Conservation (phyloP, 2,113 vertebrate species). For the Sinocyclocheilus maitianheensis region DNA sequence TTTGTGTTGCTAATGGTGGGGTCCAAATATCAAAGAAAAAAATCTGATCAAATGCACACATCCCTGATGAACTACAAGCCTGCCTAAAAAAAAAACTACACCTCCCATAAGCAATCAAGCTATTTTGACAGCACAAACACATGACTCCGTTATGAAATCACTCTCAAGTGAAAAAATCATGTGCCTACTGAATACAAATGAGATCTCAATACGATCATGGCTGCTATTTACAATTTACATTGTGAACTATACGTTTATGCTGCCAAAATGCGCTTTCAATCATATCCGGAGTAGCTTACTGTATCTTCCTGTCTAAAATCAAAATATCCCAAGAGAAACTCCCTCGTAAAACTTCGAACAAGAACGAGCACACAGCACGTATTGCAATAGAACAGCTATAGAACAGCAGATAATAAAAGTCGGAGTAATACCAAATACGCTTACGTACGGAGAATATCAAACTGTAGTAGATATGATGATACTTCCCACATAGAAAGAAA, state of each 20-base stretch:
- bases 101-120: slow-evolving; percentile 18
- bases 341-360: slow-evolving; percentile 54
- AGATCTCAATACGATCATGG: slow-evolving; percentile 5
- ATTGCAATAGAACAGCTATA: slow-evolving; percentile 75
- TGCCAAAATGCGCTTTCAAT: slow-evolving; percentile 7
- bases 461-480: slow-evolving; percentile 65
- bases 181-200: slow-evolving; percentile 12
- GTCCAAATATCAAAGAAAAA: slow-evolving; percentile 18
- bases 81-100: slow-evolving; percentile 1
- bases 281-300: slow-evolving; percentile 12
- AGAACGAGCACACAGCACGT: slow-evolving; percentile 70
- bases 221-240: slow-evolving; percentile 25
- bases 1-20: slow-evolving; percentile 50
- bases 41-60: slow-evolving; percentile 20
- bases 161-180: not conserved
- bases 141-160: not conserved
- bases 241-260: slow-evolving; percentile 25
- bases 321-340: slow-evolving; percentile 48
- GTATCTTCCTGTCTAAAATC: slow-evolving; percentile 31
- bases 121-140: slow-evolving; percentile 46
- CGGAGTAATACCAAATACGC: slow-evolving; percentile 76
- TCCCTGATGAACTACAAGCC: slow-evolving; percentile 33
- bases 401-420: slow-evolving; percentile 71
- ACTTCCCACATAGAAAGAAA: slow-evolving; percentile 64
- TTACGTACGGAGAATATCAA: slow-evolving; percentile 78